Base-by-base conservation (phyloP, 2,888 invertebrate genomes). In the Stramonita haemastoma region DNA sequence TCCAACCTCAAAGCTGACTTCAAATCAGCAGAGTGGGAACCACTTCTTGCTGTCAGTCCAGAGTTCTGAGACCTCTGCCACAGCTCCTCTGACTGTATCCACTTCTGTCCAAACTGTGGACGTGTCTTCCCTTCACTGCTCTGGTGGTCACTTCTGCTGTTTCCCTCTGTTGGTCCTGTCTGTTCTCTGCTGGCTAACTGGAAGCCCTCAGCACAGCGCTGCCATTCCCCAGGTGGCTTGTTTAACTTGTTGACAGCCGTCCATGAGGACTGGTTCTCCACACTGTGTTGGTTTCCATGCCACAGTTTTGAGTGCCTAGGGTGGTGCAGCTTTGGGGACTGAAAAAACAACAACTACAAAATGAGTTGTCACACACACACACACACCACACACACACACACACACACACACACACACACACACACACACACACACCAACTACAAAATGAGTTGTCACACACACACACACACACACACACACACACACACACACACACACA, bases 81-180 rank as follows among this genome's bases (percentile, higher is more conserved):
- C 77, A 87, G 29, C 34, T 81, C 88, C 36, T 89, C 89, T 73
- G 89, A 32, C 29, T 89, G 89, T 34, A 89, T 89, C 89, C 89
- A 89, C 36, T 57, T 85, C 26, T 84, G 66, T 73, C 89, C 85
- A 73, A 85, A 89, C 19, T 17, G 36, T 73, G 4, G 4, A 46
- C 46, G 46, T 46, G 46, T 46, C 46, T 46, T 46, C 46, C 46
- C 46, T 8, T n/a, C n/a, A n/a, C 46, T 46, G 46, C 46, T 46
- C 8, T 46, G 46, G 46, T 46, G 46, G 2, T 46, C 46, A 46
- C 46, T 46, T 2, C 46, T 46, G 8, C 46, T 46, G 46, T 46
- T 46, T 46, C 46, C 8, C 4, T 46, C 46, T 46, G 17, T 26
- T 29, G 17, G 0, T 19, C 29, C 17, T 32, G 22, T 46, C 22